Evolutionary conservation across 2,888 invertebrate genomes (phyloP), one percentile per base, ranked within the genome.

Genomic region (Acanthopleura granulata): DNA sequence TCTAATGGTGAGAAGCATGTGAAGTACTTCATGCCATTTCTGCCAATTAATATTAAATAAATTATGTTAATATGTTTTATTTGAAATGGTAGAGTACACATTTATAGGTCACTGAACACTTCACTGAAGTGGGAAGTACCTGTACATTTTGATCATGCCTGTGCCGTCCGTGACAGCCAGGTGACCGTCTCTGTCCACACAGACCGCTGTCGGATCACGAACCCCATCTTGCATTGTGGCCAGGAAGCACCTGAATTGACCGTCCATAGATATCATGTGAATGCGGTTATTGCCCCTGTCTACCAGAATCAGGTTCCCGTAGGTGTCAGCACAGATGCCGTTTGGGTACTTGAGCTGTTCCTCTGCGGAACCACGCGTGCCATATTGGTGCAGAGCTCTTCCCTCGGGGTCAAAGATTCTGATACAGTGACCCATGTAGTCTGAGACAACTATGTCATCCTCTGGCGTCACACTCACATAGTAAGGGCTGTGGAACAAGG

Each of bases 91-190:
- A n/a, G n/a, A n/a, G n/a, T n/a, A 40, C 40, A 40, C 40, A 40
- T 40, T 40, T 3, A 40, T 40, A 9, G 40, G 40, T 40, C 40
- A 40, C 9, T 40, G 40, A n/a, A n/a, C 14, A 51, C 62, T 25
- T 66, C 29, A 66, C 29, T 66, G 66, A 25, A 27, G 22, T 27
- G 66, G 66, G 29, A 27, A 66, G 25, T 66, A 66, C 6, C 66
- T 22, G 14, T 66, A 66, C 66, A 66, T 66, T 27, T 66, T 66
- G 66, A 66, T 66, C 66, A 66, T 66, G 27, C 66, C 66, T 66
- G 66, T 66, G 29, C 66, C 66, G 29, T 66, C 66, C 1, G 66
- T 66, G 25, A 66, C 66, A 16, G 66, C 66, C 6, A 66, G 6
- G 25, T 66, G 66, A 66, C 66, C 66, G 16, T 66, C 66, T 25